Percentiles rank a stretch among this genome's conserved stretches.
Evolutionary conservation across 2,797 vertebrate genomes (phyloP).

Genomic region (Pipistrellus pygmaeus): DNA sequence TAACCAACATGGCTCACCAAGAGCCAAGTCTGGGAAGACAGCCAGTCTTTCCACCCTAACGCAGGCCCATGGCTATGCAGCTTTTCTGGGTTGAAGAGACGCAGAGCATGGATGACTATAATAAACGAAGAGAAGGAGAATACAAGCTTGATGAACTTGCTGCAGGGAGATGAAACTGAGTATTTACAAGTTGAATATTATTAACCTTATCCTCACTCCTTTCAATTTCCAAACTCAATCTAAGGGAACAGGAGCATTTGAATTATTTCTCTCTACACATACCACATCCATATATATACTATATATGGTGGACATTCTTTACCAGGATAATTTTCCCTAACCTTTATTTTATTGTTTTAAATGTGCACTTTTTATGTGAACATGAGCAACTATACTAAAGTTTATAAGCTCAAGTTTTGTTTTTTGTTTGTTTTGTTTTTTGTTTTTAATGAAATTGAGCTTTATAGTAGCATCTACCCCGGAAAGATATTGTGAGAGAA

Average conservation of each 20-base stretch:
- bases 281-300: neutral
- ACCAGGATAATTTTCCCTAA: neutral
- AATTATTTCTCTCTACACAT: neutral
- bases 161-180: neutral
- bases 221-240: neutral
- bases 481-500: neutral
- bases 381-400: neutral
- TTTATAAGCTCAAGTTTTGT: neutral
- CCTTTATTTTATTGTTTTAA: conserved; percentile 6
- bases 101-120: neutral
- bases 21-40: conserved; percentile 15
- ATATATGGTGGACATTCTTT: neutral
- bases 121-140: neutral
- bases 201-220: neutral
- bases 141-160: neutral
- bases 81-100: conserved; percentile 17
- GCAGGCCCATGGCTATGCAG: neutral
- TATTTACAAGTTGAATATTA: neutral
- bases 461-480: neutral
- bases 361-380: neutral
- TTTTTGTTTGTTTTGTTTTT: neutral
- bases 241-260: neutral
- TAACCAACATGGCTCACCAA: neutral
- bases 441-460: neutral
- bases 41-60: neutral